Evolutionary conservation across 2,797 vertebrate genomes (phyloP), one percentile per base, ranked within the genome.

Genomic region (Scolopax bukidnonensis): DNA sequence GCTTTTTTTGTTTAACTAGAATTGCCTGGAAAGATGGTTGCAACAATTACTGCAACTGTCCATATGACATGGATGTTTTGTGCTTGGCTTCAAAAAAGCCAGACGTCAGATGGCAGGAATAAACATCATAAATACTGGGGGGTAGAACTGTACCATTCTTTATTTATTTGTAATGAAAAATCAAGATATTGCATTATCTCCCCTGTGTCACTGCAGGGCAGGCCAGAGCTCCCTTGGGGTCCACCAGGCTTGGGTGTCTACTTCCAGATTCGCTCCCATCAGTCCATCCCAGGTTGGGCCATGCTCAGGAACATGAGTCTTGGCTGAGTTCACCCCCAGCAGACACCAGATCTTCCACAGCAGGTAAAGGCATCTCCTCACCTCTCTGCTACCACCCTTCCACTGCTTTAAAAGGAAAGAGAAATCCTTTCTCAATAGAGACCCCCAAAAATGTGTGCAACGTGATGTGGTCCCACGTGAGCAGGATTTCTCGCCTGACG

Each of bases 121-220:
- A 23, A 32, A 59, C 0, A 4, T 17, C 25, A 24, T 1, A 20
- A 16, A 23, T 28, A 23, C 10, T 41, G 17, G 25, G 5, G 10
- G 10, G 23, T 78, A 60, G 54, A 68, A 60, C 2, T 4, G 43
- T 24, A 90, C 2, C 5, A 4, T 38, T 47, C 9, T 50, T 78
- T 41, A 16, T 59, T 77, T 48, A 40, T 48, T 63, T 61, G 4
- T 19, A 67, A 38, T 23, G 13, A 67, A 91, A 78, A 36, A 54
- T 24, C 16, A 78, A 48, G 2, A 10, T 4, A 14, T 3, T 45
- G 5, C 3, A 4, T 48, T 57, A 61, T 64, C 48, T 57, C 4
- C 1, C 21, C 36, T 73, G 3, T 0, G 0, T 24, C 0, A 0
- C 54, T 73, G n/a, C 30, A 38, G 36, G 20, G 4, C 8, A 40